Evolutionary conservation across 2,113 vertebrate genomes (phyloP).

Genomic region (Pristiophorus japonicus): DNA sequence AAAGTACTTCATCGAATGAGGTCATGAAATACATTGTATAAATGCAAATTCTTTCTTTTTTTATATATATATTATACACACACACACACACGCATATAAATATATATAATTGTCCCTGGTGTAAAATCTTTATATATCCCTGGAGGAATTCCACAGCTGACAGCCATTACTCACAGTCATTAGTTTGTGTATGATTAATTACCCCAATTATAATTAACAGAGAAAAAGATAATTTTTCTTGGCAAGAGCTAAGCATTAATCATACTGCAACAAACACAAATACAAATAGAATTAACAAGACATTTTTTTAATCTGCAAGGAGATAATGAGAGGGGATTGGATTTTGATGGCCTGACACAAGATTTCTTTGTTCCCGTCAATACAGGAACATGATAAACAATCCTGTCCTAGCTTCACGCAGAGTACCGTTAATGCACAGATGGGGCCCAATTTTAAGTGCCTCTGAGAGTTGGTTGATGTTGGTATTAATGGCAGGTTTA

Average conservation of each 20-base stretch:
- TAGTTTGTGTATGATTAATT: constrained; percentile 69
- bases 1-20: neutral
- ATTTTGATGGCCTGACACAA: neutral
- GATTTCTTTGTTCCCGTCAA: neutral
- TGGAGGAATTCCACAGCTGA: constrained; percentile 57
- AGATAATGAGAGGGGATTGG: constrained; percentile 21
- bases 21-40: neutral
- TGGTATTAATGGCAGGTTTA: neutral
- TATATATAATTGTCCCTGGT: neutral
- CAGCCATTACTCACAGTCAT: constrained; percentile 63
- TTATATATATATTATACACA: too few species aligned
- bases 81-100: neutral
- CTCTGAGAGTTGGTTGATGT: neutral
- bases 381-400: neutral
- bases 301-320: neutral
- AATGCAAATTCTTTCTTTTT: neutral
- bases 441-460: neutral
- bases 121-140: constrained; percentile 45
- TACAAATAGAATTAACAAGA: constrained; percentile 51
- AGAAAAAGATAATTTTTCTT: constrained; percentile 59
- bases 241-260: constrained; percentile 67
- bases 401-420: neutral
- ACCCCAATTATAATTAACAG: constrained; percentile 65
- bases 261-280: constrained; percentile 55
- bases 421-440: neutral